These are phyloP conservation scores for Symphodus melops DNA, from an alignment of 2,113 vertebrate species.

Conservation along the genomic window DNA sequence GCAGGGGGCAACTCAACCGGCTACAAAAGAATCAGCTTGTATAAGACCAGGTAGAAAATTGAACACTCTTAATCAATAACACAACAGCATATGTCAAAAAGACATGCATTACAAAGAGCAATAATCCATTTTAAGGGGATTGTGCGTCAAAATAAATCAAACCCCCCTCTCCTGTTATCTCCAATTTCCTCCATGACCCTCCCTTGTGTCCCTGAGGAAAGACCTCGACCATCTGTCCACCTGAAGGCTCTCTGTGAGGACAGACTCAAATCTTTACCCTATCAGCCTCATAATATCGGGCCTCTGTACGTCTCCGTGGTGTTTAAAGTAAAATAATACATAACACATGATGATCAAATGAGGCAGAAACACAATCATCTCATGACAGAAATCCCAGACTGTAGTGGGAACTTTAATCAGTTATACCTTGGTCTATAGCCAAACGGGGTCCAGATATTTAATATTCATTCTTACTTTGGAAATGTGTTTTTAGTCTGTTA, in stretches of 20 bases:
- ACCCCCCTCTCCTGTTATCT: slow-evolving; percentile 21
- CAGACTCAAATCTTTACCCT: not conserved
- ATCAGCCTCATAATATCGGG: not conserved
- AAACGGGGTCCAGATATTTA: slow-evolving; percentile 21
- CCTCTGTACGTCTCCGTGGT: not conserved
- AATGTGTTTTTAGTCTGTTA: slow-evolving; percentile 9
- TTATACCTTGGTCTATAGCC: slow-evolving; percentile 11
- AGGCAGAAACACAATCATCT: slow-evolving; percentile 45
- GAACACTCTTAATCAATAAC: no score
- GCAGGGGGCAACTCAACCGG: no score
- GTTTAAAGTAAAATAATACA: slow-evolving; percentile 10
- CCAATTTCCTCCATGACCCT: slow-evolving; percentile 13
- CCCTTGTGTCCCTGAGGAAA: slow-evolving; percentile 23
- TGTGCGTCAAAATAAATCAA: not conserved
- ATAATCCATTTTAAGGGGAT: not conserved
- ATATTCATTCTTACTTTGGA: slow-evolving; percentile 26
- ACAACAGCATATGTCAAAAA: no score
- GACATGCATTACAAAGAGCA: no score
- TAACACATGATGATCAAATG: slow-evolving; percentile 39
- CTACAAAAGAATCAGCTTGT: no score
- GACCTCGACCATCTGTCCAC: slow-evolving; percentile 53
- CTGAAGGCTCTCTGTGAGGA: slow-evolving; percentile 27
- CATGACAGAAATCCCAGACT: slow-evolving; percentile 52
- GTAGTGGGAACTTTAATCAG: slow-evolving; percentile 49
- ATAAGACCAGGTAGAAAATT: no score